Evolutionary conservation across 2,888 invertebrate species (phyloP), one percentile per base, ranked within the genome.

Genomic region (Lasioglossum calceatum): DNA sequence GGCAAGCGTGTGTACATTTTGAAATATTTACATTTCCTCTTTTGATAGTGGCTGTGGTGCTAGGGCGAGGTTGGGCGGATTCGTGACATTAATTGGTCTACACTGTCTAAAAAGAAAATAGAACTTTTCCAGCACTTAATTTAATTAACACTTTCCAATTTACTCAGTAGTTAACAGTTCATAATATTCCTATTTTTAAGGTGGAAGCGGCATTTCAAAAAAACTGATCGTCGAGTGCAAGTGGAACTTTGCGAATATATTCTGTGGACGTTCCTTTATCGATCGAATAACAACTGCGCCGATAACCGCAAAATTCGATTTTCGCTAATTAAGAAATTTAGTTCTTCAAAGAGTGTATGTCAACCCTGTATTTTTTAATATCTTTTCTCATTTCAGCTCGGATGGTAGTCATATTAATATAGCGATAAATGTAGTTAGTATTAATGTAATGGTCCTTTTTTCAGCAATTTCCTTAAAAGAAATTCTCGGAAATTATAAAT

Each of bases 11-110:
- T 70, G 82, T 32, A 12, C 67, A 32, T 78, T 32, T 70, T 71
- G 70, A 78, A 84, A 85, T 84, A 85, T 85, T 84, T 78, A 58
- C 74, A 42, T 42, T 50, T 61, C 75, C 61, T 71, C 76, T 61
- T 39, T 70, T 64, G 64, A 74, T 27, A 36, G 23, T 19, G 16
- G 39, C 73, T 19, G 8, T 16, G 73, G 16, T 39, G 27, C 36
- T 4, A 0, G 8, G 1, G 19, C n/a, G 32, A 32, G 50, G 23
- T 19, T 10, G 23, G 16, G 8, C 0, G 70, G 36, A 74, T 82
- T 82, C 64, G 58, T 82, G 36, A 74, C 19, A 7, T 42, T 82
- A 82, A 54, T 70, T 74, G 16, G 44, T 44, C 14, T 39, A 39
- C 39, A 12, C 23, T 12, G 39, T 70, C 58, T 1, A 7, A 23